Percentiles rank a stretch among this genome's conserved stretches.
Evolutionary conservation across 2,797 vertebrate species (phyloP).

Genomic region (Hybognathus amarus): DNA sequence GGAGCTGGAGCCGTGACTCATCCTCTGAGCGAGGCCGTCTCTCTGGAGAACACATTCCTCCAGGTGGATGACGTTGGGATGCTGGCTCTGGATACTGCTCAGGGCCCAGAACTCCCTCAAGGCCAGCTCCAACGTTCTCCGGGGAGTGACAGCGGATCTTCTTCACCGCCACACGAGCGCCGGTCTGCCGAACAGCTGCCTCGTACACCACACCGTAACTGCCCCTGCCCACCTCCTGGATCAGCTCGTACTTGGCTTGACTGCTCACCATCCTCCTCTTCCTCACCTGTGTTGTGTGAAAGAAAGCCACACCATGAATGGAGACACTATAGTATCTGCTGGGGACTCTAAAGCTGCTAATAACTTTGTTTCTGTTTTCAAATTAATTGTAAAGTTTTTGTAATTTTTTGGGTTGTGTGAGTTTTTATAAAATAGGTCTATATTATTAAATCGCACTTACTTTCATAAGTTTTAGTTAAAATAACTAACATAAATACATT

Average conservation of each 20-base stretch:
- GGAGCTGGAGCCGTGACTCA: constrained; percentile 93
- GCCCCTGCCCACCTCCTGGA: constrained; percentile 98
- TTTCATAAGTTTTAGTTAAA: too few species aligned
- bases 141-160: constrained; percentile 98
- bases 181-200: constrained; percentile 88
- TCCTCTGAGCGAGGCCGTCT: constrained; percentile 93
- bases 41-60: constrained; percentile 97
- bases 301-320: constrained; percentile 31
- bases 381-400: background rate
- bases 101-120: constrained; percentile 98
- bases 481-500: too few species aligned
- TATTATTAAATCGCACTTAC: too few species aligned
- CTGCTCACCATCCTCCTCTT: constrained; percentile 98
- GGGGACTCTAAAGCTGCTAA: background rate
- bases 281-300: constrained; percentile 63
- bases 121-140: constrained; percentile 96
- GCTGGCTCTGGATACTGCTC: constrained; percentile 98
- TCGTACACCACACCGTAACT: constrained; percentile 99
- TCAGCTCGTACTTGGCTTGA: constrained; percentile 98
- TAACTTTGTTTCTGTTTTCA: background rate
- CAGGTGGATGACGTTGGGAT: constrained; percentile 97
- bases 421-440: too few species aligned
- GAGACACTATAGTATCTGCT: background rate
- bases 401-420: background rate
- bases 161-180: constrained; percentile 92